Percentiles rank a stretch among this genome's conserved stretches.
phyloP scores from a whole-genome alignment of 2,113 vertebrate genomes.

The Amphilophus citrinellus region DNA sequence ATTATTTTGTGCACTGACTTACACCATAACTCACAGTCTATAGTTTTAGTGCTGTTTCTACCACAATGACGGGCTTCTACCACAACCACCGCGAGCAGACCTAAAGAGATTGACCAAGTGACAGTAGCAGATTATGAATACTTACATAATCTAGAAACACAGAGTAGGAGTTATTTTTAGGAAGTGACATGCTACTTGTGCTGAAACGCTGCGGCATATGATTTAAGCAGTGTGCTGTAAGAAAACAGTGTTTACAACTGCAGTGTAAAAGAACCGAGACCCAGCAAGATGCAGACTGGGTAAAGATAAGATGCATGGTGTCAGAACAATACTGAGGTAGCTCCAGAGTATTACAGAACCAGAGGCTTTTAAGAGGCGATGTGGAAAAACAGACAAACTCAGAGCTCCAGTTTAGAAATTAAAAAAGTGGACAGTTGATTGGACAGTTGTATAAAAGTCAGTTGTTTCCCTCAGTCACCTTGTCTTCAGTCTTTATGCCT shows the following conservation, averaged over 20 bases:
- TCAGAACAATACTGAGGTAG: constrained; percentile 25
- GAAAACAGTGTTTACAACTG: background rate
- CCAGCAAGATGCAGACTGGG: background rate
- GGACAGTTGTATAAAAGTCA: background rate
- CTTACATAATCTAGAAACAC: background rate
- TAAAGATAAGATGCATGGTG: background rate
- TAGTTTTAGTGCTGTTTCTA: background rate
- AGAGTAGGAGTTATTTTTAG: background rate
- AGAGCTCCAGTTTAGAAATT: background rate
- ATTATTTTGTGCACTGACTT: background rate
- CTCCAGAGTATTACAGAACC: background rate
- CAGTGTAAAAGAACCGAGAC: background rate
- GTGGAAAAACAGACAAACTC: background rate
- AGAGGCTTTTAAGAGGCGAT: background rate
- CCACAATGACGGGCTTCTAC: background rate
- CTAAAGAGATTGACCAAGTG: background rate
- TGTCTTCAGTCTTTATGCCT: background rate
- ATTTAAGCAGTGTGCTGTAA: background rate
- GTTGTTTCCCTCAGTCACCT: background rate
- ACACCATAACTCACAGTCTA: background rate
- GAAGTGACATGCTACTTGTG: constrained; percentile 11
- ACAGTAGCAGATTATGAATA: constrained; percentile 2
- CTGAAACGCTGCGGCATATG: background rate
- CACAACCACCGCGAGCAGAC: background rate
- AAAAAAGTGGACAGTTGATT: background rate